Percentiles rank a stretch among this genome's conserved stretches.
Conservation (phyloP, 2,888 invertebrate genomes). For the Conus canariensis region DNA sequence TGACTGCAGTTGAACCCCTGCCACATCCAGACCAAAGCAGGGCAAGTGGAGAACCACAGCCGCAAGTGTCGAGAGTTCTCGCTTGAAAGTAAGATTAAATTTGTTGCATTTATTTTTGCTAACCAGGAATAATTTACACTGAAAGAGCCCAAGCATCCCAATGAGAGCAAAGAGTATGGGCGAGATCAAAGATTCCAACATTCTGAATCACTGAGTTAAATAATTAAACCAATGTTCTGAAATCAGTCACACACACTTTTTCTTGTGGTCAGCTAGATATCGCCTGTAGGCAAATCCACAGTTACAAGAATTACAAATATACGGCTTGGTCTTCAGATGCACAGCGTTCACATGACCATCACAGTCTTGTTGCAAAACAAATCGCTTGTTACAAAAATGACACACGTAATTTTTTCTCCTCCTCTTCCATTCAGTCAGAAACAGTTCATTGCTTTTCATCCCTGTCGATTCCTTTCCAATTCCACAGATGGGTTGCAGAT, state of each 20-base stretch:
- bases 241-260: background rate
- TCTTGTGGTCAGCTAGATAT: constrained; percentile 20
- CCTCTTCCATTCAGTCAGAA: constrained; percentile 34
- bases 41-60: too few relatives aligned
- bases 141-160: too few relatives aligned
- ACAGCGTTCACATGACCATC: constrained; percentile 50
- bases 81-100: too few relatives aligned
- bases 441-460: constrained; percentile 6
- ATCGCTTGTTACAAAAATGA: constrained; percentile 47
- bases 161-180: too few relatives aligned
- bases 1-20: too few relatives aligned
- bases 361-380: constrained; percentile 47
- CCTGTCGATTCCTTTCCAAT: background rate
- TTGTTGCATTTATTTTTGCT: too few relatives aligned
- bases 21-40: too few relatives aligned
- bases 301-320: constrained; percentile 43
- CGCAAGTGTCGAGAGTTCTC: too few relatives aligned
- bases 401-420: constrained; percentile 44
- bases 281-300: constrained; percentile 48
- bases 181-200: too few relatives aligned
- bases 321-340: constrained; percentile 50
- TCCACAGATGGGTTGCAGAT: background rate
- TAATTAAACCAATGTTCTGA: too few relatives aligned
- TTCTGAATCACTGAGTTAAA: too few relatives aligned
- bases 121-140: too few relatives aligned